Evolutionary conservation across 2,888 invertebrate genomes (phyloP).

Genomic region (Coenonympha glycerion): DNA sequence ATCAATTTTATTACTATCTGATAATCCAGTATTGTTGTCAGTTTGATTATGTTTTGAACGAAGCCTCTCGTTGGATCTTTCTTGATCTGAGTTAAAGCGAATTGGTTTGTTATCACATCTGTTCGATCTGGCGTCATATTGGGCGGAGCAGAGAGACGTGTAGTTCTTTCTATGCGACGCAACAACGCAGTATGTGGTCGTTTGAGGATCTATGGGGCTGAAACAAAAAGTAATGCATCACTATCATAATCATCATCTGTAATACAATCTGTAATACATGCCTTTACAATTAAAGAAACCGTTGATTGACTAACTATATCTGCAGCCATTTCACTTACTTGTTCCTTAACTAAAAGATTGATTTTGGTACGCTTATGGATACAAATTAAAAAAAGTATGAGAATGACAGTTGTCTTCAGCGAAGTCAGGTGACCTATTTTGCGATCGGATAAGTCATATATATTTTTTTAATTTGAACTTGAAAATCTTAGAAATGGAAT

Average conservation of each 20-base stretch:
- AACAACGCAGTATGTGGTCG: slow-evolving; percentile 63
- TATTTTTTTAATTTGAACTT: no score
- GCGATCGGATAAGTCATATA: no score
- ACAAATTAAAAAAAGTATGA: no score
- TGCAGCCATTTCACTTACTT: no score
- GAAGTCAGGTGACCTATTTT: no score
- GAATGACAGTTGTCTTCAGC: no score
- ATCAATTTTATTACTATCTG: slow-evolving; percentile 49
- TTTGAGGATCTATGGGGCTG: slow-evolving; percentile 69
- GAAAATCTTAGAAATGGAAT: no score
- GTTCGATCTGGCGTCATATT: slow-evolving; percentile 47
- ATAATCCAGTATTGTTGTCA: slow-evolving; percentile 12
- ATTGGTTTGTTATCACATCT: slow-evolving; percentile 45
- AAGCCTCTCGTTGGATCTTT: slow-evolving; percentile 31
- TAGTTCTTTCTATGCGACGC: slow-evolving; percentile 62
- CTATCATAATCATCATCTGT: neutral
- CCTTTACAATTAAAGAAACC: no score
- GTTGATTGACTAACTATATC: no score
- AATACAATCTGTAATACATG: no score
- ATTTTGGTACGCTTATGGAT: no score
- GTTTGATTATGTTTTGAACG: slow-evolving; percentile 22
- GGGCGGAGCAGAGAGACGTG: slow-evolving; percentile 65
- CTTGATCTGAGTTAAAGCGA: slow-evolving; percentile 34
- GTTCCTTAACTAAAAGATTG: no score
- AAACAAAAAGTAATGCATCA: slow-evolving; percentile 24